A percentile compares a stretch with the other conserved stretches of the same genome.
These are phyloP conservation scores for Gymnogyps californianus DNA, from an alignment of 2,113 vertebrate species.

Conservation along the genomic window DNA sequence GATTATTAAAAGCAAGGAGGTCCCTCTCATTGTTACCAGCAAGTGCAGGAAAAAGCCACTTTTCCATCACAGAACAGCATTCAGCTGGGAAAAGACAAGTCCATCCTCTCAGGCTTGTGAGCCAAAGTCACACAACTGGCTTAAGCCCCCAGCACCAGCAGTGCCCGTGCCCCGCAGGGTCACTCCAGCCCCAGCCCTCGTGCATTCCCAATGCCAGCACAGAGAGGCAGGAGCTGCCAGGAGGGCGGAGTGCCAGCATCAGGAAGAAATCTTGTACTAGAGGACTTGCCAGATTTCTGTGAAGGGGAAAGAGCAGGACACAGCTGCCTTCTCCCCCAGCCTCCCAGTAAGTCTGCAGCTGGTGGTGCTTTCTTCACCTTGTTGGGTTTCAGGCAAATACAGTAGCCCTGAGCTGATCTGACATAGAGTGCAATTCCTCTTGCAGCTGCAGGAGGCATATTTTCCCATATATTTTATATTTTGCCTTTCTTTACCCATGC, in stretches of 20 bases:
- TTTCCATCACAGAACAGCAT: background rate
- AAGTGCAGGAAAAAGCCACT: background rate
- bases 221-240: background rate
- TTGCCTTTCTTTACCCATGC: background rate
- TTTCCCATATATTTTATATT: background rate
- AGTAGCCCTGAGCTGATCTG: background rate
- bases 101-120: background rate
- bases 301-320: background rate
- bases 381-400: background rate
- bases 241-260: rapidly evolving
- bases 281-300: background rate
- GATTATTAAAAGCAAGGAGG: background rate
- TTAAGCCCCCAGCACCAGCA: background rate
- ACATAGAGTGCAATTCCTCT: background rate
- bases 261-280: background rate
- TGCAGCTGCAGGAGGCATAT: background rate
- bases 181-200: background rate
- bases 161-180: background rate
- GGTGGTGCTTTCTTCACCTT: background rate
- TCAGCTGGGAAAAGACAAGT: background rate
- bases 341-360: background rate
- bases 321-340: rapidly evolving
- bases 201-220: rapidly evolving
- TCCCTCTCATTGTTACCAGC: background rate
- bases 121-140: background rate